A percentile compares a stretch with the other conserved stretches of the same genome.
These are phyloP conservation scores for Sandelia bainsii DNA, from an alignment of 2,797 vertebrate species.

Conservation along the genomic window DNA sequence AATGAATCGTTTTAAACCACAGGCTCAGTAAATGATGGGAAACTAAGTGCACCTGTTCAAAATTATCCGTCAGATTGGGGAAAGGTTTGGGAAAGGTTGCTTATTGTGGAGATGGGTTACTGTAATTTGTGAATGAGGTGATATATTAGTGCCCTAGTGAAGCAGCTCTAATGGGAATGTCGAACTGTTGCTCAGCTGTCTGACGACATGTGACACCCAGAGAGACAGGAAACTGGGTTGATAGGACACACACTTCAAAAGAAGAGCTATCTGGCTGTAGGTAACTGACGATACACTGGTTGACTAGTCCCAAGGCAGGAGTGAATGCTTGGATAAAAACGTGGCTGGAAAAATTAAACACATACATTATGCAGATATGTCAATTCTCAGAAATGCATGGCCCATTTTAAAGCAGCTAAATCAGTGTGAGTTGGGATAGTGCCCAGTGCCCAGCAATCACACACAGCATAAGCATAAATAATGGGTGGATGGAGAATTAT, in stretches of 20 bases:
- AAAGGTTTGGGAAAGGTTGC: constrained; percentile 12
- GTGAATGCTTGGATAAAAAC: constrained; percentile 14
- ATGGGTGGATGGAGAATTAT: constrained; percentile 6
- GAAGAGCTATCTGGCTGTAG: constrained; percentile 19
- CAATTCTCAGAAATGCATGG: constrained; percentile 15
- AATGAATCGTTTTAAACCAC: background rate
- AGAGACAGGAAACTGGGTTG: constrained; percentile 74
- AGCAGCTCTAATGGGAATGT: constrained; percentile 40
- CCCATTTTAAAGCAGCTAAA: constrained; percentile 19
- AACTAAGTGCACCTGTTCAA: constrained; percentile 7
- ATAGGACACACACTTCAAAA: constrained; percentile 60
- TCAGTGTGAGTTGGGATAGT: background rate
- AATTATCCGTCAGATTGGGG: background rate
- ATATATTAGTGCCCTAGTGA: constrained; percentile 15
- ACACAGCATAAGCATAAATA: background rate
- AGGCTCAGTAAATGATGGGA: background rate
- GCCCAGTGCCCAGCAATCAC: background rate
- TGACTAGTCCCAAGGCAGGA: constrained; percentile 31
- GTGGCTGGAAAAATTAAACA: constrained; percentile 20
- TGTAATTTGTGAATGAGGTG: constrained; percentile 28
- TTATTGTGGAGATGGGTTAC: background rate
- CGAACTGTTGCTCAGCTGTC: constrained; percentile 53
- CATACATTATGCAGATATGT: constrained; percentile 38
- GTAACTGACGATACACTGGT: constrained; percentile 12
- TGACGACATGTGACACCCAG: constrained; percentile 57